These are phyloP conservation scores for Chelonus insularis DNA, from an alignment of 1,140 invertebrate species.

Conservation along the genomic window DNA sequence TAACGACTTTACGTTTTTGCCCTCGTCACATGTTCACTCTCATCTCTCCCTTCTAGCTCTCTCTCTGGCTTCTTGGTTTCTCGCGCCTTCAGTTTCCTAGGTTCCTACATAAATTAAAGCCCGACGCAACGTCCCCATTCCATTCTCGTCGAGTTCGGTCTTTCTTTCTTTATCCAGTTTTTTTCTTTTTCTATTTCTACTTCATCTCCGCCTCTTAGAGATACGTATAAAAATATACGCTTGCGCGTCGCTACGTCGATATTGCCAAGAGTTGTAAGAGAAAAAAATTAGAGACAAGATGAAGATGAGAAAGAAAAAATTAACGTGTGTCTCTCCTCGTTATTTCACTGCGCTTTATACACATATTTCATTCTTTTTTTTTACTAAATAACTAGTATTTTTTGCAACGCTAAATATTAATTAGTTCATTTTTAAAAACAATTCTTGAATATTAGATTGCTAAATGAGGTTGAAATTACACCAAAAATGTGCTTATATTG, in stretches of 20 bases:
- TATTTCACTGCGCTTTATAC: background rate
- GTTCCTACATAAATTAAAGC: conserved; percentile 50
- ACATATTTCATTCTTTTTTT: background rate
- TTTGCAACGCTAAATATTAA: too few species aligned
- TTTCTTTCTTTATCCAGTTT: background rate
- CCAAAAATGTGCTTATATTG: too few species aligned
- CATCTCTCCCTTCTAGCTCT: conserved; percentile 19
- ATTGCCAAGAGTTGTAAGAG: conserved; percentile 26
- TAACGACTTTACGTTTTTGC: conserved; percentile 35
- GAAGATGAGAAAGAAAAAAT: conserved; percentile 7
- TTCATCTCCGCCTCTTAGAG: background rate
- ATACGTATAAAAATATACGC: conserved; percentile 30
- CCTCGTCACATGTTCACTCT: conserved; percentile 43
- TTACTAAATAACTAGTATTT: too few species aligned
- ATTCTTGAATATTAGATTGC: too few species aligned
- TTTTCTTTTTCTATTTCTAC: background rate
- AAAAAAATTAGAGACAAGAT: conserved; percentile 6
- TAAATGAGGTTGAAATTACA: too few species aligned
- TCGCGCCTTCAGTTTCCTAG: conserved; percentile 38
- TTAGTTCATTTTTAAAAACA: too few species aligned
- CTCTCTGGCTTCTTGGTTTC: conserved; percentile 23
- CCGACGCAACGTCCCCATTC: conserved; percentile 17
- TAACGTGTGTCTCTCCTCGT: conserved; percentile 6
- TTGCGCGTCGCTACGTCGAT: conserved; percentile 43
- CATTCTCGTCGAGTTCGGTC: background rate